Conservation (phyloP, 2,888 invertebrate species). For the Atethmia centrago region DNA sequence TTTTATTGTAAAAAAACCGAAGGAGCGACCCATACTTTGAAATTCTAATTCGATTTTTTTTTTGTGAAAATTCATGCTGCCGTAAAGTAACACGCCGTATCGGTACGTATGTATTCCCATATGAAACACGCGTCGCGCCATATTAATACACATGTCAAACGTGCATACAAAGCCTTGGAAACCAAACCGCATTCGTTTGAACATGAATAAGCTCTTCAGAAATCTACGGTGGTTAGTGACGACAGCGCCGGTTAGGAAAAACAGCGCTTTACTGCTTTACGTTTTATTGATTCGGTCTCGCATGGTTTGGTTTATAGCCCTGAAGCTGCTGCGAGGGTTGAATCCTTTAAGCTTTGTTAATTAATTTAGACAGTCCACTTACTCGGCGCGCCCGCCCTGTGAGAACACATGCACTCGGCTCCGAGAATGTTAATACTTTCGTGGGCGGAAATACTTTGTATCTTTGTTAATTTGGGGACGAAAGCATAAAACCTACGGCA, state of each 20-base stretch:
- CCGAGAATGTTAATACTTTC: conserved; percentile 77
- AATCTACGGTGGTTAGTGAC: conserved; percentile 80
- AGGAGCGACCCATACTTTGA: conserved; percentile 27
- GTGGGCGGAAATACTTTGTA: conserved; percentile 83
- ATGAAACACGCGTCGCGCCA: conserved; percentile 44
- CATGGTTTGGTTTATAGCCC: conserved; percentile 74
- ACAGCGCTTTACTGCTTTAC: conserved; percentile 78
- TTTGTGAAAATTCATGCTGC: conserved; percentile 42
- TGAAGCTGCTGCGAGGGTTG: conserved; percentile 78
- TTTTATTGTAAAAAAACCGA: conserved; percentile 47
- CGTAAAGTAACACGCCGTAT: conserved; percentile 26
- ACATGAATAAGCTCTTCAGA: conserved; percentile 88
- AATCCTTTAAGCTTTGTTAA: conserved; percentile 82
- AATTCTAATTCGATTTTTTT: conserved; percentile 49
- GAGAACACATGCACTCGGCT: conserved; percentile 80
- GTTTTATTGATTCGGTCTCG: conserved; percentile 70
- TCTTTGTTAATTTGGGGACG: conserved; percentile 80
- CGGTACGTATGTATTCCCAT: conserved; percentile 47
- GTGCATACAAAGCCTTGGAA: conserved; percentile 79
- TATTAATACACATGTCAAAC: conserved; percentile 75
- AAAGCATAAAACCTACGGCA: conserved; percentile 72
- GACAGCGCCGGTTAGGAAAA: conserved; percentile 76
- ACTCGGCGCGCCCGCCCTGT: conserved; percentile 77
- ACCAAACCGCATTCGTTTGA: conserved; percentile 84
- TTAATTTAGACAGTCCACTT: conserved; percentile 88